phyloP scores from a whole-genome alignment of 2,797 vertebrate species.

The Mormyrops attenuatus region DNA sequence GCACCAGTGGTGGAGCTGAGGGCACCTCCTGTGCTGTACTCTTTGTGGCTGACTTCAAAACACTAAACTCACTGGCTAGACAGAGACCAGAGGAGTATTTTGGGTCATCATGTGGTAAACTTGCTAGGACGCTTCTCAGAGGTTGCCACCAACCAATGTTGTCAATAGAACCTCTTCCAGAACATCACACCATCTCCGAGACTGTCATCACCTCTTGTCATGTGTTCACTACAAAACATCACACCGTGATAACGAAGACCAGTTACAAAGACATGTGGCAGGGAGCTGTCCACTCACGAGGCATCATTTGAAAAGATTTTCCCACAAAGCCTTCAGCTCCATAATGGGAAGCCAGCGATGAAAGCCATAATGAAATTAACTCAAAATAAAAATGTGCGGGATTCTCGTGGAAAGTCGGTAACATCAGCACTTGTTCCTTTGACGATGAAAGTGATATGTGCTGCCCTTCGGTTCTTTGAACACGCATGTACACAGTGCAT shows the following conservation, averaged over 20 bases:
- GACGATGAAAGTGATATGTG: background rate
- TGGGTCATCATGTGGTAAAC: constrained; percentile 33
- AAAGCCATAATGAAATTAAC: background rate
- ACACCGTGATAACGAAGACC: background rate
- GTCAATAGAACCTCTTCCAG: constrained; percentile 20
- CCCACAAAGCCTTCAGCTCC: background rate
- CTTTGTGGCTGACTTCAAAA: background rate
- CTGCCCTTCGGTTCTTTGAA: background rate
- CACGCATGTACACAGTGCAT: background rate
- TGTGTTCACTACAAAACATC: background rate
- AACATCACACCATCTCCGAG: background rate
- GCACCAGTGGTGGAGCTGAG: background rate
- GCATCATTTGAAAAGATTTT: background rate
- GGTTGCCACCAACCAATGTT: constrained; percentile 19
- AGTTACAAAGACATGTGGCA: background rate
- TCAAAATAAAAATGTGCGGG: background rate
- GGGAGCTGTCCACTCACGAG: background rate
- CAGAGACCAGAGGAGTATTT: constrained; percentile 12
- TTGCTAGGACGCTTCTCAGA: constrained; percentile 10
- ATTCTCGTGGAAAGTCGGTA: background rate
- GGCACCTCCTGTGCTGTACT: background rate
- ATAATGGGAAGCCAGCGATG: background rate
- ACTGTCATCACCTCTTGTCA: background rate
- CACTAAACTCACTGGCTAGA: background rate
- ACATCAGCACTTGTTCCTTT: background rate